Conservation (phyloP, 2,113 vertebrate genomes). For the Lagopus leucura region DNA sequence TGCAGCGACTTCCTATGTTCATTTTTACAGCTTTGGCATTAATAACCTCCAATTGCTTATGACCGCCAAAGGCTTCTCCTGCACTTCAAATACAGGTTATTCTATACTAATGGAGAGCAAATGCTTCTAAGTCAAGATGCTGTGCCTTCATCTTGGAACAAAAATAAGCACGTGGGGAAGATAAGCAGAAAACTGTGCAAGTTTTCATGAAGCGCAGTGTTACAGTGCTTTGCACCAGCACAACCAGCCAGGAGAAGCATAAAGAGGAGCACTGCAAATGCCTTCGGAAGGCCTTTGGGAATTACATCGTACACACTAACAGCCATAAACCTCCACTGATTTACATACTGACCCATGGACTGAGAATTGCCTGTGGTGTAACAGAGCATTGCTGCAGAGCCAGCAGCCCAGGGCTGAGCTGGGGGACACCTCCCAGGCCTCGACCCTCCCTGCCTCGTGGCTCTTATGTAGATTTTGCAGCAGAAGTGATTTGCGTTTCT, state of each 20-base stretch:
- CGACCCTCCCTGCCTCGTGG: too few relatives aligned
- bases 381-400: not conserved
- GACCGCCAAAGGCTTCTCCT: conserved; percentile 44
- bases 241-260: not conserved
- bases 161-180: not conserved
- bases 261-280: not conserved
- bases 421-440: not conserved
- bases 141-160: not conserved
- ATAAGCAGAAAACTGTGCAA: not conserved
- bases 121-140: not conserved
- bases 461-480: not conserved
- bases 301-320: not conserved
- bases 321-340: not conserved
- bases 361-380: not conserved
- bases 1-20: not conserved
- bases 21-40: conserved; percentile 54
- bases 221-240: not conserved
- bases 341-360: not conserved
- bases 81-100: not conserved
- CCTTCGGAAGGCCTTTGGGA: not conserved
- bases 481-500: not conserved
- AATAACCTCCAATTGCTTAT: conserved; percentile 36
- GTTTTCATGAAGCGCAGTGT: not conserved
- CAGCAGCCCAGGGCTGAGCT: too few relatives aligned
- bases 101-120: not conserved